Evolutionary conservation across 2,888 invertebrate species (phyloP).

Genomic region (Sarcophaga subvicina): DNA sequence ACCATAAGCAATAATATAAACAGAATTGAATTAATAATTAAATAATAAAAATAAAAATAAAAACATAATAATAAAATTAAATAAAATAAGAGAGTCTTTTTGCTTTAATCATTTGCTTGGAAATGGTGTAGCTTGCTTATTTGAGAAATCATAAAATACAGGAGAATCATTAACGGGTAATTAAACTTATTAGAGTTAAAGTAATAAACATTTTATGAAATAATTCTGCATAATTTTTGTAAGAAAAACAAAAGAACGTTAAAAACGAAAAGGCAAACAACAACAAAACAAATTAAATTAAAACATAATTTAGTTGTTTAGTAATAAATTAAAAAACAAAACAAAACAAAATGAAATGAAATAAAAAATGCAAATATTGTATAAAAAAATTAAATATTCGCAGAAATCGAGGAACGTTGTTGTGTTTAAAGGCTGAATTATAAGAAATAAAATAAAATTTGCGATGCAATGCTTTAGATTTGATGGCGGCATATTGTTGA

Average conservation of each 20-base stretch:
- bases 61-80: no score
- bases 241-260: conserved; percentile 1
- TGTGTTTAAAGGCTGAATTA: no score
- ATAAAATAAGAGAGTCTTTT: no score
- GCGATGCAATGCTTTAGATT: no score
- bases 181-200: not conserved
- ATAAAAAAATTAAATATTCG: no score
- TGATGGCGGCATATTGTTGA: no score
- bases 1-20: not conserved
- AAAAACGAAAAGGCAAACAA: conserved; percentile 6
- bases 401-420: no score
- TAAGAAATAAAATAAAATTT: no score
- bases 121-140: not conserved
- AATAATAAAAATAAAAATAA: not conserved
- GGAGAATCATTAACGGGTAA: not conserved
- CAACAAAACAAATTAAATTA: conserved; percentile 59
- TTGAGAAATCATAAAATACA: not conserved
- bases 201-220: no score
- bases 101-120: no score
- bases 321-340: conserved; percentile 30
- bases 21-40: not conserved
- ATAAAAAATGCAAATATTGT: not conserved
- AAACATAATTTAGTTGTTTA: conserved; percentile 52
- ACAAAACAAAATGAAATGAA: not conserved
- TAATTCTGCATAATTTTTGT: not conserved